Evolutionary conservation across 2,888 invertebrate species (phyloP), one percentile per base, ranked within the genome.

Genomic region (Pyrrhia umbra): DNA sequence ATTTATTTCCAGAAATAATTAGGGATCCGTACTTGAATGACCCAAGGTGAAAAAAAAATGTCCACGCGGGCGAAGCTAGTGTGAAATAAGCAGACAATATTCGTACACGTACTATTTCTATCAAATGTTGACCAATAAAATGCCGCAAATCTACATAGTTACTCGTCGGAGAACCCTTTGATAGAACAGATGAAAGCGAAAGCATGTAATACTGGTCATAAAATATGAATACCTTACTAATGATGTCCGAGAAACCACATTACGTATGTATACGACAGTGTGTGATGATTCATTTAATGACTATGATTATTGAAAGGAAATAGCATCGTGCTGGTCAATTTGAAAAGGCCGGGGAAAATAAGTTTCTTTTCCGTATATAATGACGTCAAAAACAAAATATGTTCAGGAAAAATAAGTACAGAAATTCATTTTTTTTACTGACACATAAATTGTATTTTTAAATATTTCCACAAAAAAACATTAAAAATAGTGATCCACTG

Each of bases 161-260:
- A 46, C 25, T 8, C 8, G 18, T 37, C 6, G 10, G 8, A 23
- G 27, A 43, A 47, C 45, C 55, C 37, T 46, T 64, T 64, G 50
- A 59, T 59, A 42, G 25, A 37, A 50, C 20, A n/a, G 21, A 56
- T 75, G 49, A 57, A 65, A 71, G 58, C 21, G 23, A 70, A 64
- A 60, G 9, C 54, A 25, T 60, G 56, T 57, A 56, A 46, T 70
- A 56, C 43, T 56, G 45, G 25, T 42, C 30, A 57, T 65, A 21
- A 42, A 55, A 55, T 63, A 55, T 71, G 71, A 70, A 75, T 75
- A 39, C 25, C 21, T 43, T 23, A 34, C 59, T 70, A 69, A 72
- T 55, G 70, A 69, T 49, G 63, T 52, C 70, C 70, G 42, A 63
- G 15, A 16, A 25, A 45, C 10, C 23, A 39, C 8, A 49, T 37